phyloP scores from a whole-genome alignment of 2,888 invertebrate species.

The Drosophila meridiana region DNA sequence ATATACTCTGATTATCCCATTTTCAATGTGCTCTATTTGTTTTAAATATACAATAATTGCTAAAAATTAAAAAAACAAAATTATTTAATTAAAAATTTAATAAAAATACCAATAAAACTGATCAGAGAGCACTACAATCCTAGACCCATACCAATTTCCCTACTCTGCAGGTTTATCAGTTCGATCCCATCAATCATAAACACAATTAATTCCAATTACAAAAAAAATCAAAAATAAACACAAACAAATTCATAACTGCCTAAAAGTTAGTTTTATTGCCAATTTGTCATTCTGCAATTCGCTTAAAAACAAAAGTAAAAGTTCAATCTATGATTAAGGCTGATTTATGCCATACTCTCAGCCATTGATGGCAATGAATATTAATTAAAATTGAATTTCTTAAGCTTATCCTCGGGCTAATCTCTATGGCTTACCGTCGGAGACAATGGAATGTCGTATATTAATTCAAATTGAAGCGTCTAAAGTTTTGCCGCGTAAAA shows the following conservation, averaged over 20 bases:
- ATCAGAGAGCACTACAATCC: too few species aligned
- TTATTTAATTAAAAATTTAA: too few species aligned
- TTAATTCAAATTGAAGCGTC: conserved; percentile 2
- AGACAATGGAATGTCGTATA: neutral
- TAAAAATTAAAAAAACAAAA: too few species aligned
- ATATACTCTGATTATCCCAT: too few species aligned
- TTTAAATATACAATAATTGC: too few species aligned
- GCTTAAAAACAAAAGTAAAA: neutral
- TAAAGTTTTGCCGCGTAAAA: neutral
- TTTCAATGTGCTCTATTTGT: too few species aligned
- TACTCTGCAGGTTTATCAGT: too few species aligned
- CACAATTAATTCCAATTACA: too few species aligned
- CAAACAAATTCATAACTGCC: neutral
- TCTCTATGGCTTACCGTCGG: neutral
- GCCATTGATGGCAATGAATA: neutral
- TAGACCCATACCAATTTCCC: too few species aligned
- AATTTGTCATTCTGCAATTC: neutral
- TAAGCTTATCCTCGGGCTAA: neutral
- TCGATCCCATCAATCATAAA: too few species aligned
- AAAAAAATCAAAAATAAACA: too few species aligned
- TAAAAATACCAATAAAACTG: too few species aligned
- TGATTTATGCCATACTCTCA: neutral
- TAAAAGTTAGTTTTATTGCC: neutral
- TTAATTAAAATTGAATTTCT: neutral
- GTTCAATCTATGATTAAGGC: neutral